Evolutionary conservation across 1,140 invertebrate species (phyloP).

Genomic region (Cherax destructor): DNA sequence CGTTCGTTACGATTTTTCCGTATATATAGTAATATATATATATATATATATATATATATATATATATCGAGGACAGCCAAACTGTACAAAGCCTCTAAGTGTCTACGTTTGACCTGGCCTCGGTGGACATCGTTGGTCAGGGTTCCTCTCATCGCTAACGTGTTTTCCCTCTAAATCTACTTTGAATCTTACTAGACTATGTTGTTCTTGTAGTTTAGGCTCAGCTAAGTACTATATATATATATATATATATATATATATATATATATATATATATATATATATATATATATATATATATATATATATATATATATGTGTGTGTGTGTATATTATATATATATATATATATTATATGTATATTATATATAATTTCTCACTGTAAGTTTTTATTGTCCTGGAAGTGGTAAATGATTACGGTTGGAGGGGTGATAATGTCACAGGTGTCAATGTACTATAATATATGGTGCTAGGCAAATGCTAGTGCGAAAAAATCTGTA

Average conservation of each 20-base stretch:
- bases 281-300: neutral
- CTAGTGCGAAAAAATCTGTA: neutral
- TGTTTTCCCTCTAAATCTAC: conserved; percentile 10
- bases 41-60: conserved; percentile 2
- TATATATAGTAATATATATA: no score
- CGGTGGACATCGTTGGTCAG: conserved; percentile 62
- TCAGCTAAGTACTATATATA: neutral
- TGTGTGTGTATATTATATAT: no score
- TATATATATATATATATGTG: neutral
- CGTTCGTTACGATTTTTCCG: no score
- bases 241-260: neutral
- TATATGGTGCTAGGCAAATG: neutral
- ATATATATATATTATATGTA: no score
- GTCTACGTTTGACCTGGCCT: conserved; percentile 57
- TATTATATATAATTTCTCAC: neutral
- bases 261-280: no score
- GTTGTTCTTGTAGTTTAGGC: neutral
- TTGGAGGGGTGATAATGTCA: neutral
- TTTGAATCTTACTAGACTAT: neutral
- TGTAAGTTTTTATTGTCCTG: neutral
- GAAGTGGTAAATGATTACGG: neutral
- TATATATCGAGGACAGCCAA: conserved; percentile 65
- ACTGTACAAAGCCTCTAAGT: conserved; percentile 67
- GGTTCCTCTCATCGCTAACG: conserved; percentile 46
- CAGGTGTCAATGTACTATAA: neutral